Evolutionary conservation across 2,888 invertebrate genomes (phyloP), one percentile per base, ranked within the genome.

Genomic region (Drosophila borealis): DNA sequence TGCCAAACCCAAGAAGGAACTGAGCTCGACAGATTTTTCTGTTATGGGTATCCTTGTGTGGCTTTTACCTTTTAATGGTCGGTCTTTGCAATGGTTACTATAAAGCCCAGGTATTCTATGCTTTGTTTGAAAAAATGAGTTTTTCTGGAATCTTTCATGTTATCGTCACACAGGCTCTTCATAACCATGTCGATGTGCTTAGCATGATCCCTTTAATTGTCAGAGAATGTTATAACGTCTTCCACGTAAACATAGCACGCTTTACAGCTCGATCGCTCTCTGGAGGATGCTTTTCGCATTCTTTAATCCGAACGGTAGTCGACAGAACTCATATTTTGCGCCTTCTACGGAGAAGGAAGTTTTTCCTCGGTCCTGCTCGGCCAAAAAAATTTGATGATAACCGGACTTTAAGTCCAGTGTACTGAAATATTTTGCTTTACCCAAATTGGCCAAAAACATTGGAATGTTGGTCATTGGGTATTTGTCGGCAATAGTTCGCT

Each of bases 211-310:
- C 13, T n/a, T 29, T 57, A 39, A 11, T 33, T 48, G 48, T 57
- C n/a, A 0, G 39, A 57, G 10, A 57, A 48, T 5, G 33, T 41
- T n/a, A 48, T 57, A 14, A 48, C 39, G 39, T 33, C 57, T 2
- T 57, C 48, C 2, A 37, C 37, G 37, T 37, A 37, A 13, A n/a
- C 13, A 37, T 37, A 37, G 4, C 37, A 37, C 13, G 37, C 3
- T 55, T 34, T 6, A 6, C 3, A 45, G 21, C 1, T 55, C 55
- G 6, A 56, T 46, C 37, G 46, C 39, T 29, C 46, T 29, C 33
- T 54, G 46, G 3, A 56, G 46, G 6, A 56, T 56, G 34, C 36
- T 45, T n/a, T 25, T 36, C 19, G 34, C 54, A 55, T 55, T 56
- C 29, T 56, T 48, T 13, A 48, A 19, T 1, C 57, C 57, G 17